A percentile compares a stretch with the other conserved stretches of the same genome.
phyloP scores from a whole-genome alignment of 2,113 vertebrate genomes.

The Canis aureus region DNA sequence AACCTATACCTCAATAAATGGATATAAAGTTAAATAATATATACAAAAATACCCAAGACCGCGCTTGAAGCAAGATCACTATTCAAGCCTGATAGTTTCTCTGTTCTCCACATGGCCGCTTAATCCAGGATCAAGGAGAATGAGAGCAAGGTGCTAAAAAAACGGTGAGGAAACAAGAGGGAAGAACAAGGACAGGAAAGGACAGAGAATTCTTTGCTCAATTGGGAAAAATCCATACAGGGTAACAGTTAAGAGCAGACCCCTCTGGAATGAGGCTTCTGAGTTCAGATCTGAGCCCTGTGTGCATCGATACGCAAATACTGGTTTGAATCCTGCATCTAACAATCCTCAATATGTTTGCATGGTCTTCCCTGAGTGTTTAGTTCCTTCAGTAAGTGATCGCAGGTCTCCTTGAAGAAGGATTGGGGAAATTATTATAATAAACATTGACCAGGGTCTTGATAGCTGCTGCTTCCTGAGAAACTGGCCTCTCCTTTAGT shows the following conservation, averaged over 20 bases:
- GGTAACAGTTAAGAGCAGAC: not conserved
- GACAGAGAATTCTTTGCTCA: not conserved
- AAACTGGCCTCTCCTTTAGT: not conserved
- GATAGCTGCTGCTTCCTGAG: not conserved
- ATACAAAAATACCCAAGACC: not conserved
- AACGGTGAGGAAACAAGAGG: not conserved
- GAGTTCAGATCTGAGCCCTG: not conserved
- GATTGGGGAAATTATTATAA: not conserved
- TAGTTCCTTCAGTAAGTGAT: not conserved
- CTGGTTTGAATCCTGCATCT: not conserved
- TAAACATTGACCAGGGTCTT: not conserved
- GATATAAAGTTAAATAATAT: not conserved
- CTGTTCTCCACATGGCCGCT: not conserved
- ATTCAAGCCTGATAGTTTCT: not conserved
- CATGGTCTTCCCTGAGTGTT: not conserved
- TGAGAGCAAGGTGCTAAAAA: not conserved
- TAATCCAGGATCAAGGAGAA: not conserved
- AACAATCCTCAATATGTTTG: not conserved
- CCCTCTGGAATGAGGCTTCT: not conserved
- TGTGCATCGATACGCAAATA: not conserved
- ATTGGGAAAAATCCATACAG: not conserved
- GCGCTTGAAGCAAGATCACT: not conserved
- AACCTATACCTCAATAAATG: not conserved
- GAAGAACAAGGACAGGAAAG: not conserved
- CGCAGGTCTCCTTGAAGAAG: not conserved